Percentiles rank a stretch among this genome's conserved stretches.
These are phyloP conservation scores for Pteronura brasiliensis DNA, from an alignment of 2,113 vertebrate genomes.

Conservation along the genomic window DNA sequence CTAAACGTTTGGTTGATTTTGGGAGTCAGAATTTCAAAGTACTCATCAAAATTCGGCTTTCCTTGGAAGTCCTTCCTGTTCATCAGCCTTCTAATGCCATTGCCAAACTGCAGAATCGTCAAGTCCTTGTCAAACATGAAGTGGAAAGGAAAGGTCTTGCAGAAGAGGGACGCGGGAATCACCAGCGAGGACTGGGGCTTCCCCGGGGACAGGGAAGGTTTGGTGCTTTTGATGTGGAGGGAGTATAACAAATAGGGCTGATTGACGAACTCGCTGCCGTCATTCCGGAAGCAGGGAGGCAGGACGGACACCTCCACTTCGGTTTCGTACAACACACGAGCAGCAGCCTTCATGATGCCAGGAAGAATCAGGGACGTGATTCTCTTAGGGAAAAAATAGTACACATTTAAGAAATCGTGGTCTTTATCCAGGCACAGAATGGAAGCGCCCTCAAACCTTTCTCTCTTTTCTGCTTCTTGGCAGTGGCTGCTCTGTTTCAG, in stretches of 20 bases:
- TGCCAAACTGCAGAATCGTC: conserved; percentile 93
- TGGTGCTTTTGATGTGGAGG: conserved; percentile 88
- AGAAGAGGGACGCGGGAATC: conserved; percentile 93
- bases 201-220: conserved; percentile 90
- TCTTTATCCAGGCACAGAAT: conserved; percentile 97
- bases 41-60: conserved; percentile 90
- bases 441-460: conserved; percentile 89
- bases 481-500: conserved; percentile 90
- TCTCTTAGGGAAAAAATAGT: conserved; percentile 94
- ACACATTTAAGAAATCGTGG: conserved; percentile 92
- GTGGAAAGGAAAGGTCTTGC: conserved; percentile 97
- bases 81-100: conserved; percentile 92
- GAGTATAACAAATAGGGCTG: conserved; percentile 94
- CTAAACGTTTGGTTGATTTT: conserved; percentile 94
- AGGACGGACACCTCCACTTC: conserved; percentile 91
- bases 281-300: conserved; percentile 85
- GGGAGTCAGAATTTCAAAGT: conserved; percentile 92
- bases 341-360: conserved; percentile 95
- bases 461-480: conserved; percentile 82
- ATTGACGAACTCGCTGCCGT: conserved; percentile 89
- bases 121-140: conserved; percentile 96
- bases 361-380: conserved; percentile 93
- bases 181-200: conserved; percentile 92
- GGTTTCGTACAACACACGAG: conserved; percentile 89
- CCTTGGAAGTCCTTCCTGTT: conserved; percentile 89